Evolutionary conservation across 2,797 vertebrate species (phyloP).

Genomic region (Choloepus didactylus): DNA sequence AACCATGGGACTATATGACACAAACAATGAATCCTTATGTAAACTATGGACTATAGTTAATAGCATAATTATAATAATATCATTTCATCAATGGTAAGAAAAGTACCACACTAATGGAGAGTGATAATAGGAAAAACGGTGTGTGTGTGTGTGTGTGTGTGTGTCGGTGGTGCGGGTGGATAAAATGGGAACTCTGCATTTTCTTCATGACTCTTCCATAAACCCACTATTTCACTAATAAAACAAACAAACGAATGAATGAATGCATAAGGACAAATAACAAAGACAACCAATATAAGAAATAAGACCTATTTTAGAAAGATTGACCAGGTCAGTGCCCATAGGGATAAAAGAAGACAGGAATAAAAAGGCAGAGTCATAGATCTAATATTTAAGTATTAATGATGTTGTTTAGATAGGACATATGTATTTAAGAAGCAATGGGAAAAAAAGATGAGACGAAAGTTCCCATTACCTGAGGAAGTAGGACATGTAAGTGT

Average conservation of each 20-base stretch:
- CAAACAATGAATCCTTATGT: too few species aligned
- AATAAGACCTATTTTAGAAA: not conserved
- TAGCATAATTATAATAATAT: too few species aligned
- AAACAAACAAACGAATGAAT: not conserved
- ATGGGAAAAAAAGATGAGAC: conserved; percentile 31
- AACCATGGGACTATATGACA: too few species aligned
- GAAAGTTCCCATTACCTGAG: conserved; percentile 91
- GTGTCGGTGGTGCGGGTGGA: too few species aligned
- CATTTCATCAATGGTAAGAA: too few species aligned
- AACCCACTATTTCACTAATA: too few species aligned
- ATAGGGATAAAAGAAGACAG: not conserved
- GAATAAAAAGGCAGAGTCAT: not conserved
- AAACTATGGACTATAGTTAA: too few species aligned
- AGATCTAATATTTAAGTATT: not conserved
- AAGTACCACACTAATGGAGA: too few species aligned
- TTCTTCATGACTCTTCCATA: too few species aligned
- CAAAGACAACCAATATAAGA: not conserved
- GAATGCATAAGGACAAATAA: conserved; percentile 14
- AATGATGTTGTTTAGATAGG: not conserved
- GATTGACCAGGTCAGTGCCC: not conserved
- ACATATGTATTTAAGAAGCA: not conserved
- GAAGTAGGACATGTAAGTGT: conserved; percentile 99
- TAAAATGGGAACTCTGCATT: too few species aligned
- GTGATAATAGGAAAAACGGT: too few species aligned
- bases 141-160: too few species aligned